Percentiles rank a stretch among this genome's conserved stretches.
Evolutionary conservation across 2,888 invertebrate species (phyloP).

Genomic region (Arctia plantaginis): DNA sequence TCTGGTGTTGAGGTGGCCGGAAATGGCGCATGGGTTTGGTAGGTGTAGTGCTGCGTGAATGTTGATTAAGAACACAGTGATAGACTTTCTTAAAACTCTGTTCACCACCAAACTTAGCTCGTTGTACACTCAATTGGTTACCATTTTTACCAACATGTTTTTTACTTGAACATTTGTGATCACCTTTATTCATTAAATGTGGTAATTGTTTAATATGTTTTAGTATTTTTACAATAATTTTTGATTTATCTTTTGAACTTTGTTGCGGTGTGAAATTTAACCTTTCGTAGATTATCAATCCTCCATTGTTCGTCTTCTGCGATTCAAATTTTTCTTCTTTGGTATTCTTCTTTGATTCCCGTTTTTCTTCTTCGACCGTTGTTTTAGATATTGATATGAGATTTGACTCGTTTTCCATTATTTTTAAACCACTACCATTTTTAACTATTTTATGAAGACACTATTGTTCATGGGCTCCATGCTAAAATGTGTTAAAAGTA

Average conservation of each 20-base stretch:
- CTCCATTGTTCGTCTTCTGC: not conserved
- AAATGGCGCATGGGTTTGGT: not conserved
- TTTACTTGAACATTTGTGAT: not conserved
- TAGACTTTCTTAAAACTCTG: not conserved
- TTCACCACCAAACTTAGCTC: not conserved
- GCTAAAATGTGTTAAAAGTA: not conserved
- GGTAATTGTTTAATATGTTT: not conserved
- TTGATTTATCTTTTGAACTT: not conserved
- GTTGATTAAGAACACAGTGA: constrained; percentile 4
- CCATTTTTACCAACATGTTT: not conserved
- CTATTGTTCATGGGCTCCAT: not conserved
- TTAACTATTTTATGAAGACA: not conserved
- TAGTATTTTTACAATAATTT: not conserved
- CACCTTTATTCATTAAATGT: not conserved
- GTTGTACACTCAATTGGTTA: not conserved
- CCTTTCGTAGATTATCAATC: not conserved
- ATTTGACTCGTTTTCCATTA: not conserved
- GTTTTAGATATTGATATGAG: not conserved
- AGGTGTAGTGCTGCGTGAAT: not conserved
- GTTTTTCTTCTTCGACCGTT: no score
- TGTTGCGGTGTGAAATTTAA: not conserved
- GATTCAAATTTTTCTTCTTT: not conserved
- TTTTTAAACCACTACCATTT: not conserved
- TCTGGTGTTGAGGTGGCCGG: not conserved
- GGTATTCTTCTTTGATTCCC: not conserved